These are phyloP conservation scores for Thalpophila matura DNA, from an alignment of 2,888 invertebrate species.

Conservation along the genomic window DNA sequence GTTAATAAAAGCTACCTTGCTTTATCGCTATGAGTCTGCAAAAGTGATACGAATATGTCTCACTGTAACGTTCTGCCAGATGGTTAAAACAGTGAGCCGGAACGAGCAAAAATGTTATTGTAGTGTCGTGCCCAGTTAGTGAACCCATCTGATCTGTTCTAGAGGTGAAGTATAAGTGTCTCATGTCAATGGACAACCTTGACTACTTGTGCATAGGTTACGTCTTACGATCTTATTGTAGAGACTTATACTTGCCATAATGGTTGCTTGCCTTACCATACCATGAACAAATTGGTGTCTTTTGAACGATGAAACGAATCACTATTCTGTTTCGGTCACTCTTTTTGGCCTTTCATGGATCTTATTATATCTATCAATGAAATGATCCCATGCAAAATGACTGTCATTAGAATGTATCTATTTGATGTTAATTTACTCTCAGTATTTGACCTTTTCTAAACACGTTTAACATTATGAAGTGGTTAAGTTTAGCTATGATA, in stretches of 20 bases:
- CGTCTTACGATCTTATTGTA: slow-evolving; percentile 18
- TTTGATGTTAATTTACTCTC: neutral
- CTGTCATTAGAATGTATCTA: neutral
- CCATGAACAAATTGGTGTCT: no score
- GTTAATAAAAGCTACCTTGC: slow-evolving; percentile 46
- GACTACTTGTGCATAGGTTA: slow-evolving; percentile 19
- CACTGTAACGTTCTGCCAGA: slow-evolving; percentile 5
- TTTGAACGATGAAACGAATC: no score
- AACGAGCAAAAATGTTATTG: slow-evolving; percentile 9
- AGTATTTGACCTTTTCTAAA: slow-evolving; percentile 26
- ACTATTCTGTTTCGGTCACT: no score
- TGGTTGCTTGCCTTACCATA: no score
- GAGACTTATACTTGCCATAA: neutral
- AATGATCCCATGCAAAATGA: neutral
- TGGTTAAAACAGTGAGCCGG: slow-evolving; percentile 8
- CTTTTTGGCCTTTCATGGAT: no score
- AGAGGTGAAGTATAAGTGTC: slow-evolving; percentile 15
- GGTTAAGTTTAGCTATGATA: slow-evolving; percentile 11
- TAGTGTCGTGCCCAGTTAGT: neutral
- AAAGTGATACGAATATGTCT: slow-evolving; percentile 38
- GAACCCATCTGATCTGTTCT: slow-evolving; percentile 8
- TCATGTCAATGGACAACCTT: slow-evolving; percentile 26
- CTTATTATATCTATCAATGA: neutral
- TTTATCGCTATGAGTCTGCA: slow-evolving; percentile 42
- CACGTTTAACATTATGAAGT: slow-evolving; percentile 5